Conservation (phyloP, 2,113 vertebrate genomes). For the Ceuthmochares aereus region DNA sequence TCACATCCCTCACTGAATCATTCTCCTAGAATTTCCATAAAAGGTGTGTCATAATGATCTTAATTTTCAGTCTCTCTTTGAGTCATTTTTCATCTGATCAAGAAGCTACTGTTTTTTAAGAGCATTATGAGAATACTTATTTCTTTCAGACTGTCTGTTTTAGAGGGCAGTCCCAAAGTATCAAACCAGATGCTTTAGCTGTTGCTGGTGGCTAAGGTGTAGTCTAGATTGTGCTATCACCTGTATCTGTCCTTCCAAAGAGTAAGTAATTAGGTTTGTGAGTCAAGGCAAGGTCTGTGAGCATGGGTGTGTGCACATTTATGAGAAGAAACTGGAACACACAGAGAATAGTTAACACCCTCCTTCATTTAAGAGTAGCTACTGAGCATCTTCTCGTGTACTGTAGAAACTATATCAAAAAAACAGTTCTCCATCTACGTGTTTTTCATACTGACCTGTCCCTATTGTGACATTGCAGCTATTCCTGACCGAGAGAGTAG, state of each 20-base stretch:
- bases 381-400: background rate
- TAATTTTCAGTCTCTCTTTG: background rate
- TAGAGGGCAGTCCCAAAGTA: background rate
- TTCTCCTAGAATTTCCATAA: background rate
- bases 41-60: background rate
- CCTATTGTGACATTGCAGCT: background rate
- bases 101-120: background rate
- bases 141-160: background rate
- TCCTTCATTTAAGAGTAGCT: background rate
- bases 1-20: background rate
- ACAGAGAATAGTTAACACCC: background rate
- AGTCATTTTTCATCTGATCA: background rate
- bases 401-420: background rate
- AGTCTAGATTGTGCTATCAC: background rate
- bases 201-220: background rate
- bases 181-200: background rate
- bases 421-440: background rate
- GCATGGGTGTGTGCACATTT: fast-evolving
- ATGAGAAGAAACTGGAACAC: background rate
- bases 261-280: background rate
- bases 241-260: background rate
- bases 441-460: background rate
- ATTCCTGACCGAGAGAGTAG: background rate
- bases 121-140: background rate
- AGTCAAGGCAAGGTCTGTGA: background rate